phyloP scores from a whole-genome alignment of 2,888 invertebrate species.

The Corythucha ciliata region DNA sequence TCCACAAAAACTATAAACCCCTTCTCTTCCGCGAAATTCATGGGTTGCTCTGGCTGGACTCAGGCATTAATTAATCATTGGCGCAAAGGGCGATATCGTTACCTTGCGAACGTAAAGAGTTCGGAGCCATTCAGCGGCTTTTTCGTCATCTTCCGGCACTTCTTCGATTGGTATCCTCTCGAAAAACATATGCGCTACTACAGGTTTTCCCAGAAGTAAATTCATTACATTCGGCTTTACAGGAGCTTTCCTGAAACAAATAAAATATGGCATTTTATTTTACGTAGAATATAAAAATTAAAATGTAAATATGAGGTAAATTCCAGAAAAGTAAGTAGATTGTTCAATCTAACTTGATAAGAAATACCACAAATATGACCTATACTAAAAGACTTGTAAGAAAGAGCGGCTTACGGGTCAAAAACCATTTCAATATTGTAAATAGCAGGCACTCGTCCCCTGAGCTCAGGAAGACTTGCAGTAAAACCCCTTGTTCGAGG shows the following conservation, averaged over 20 bases:
- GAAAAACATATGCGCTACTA: slow-evolving; percentile 66
- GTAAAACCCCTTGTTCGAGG: slow-evolving; percentile 94
- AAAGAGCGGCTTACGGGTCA: slow-evolving; percentile 34
- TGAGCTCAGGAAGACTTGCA: slow-evolving; percentile 70
- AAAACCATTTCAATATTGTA: slow-evolving; percentile 67
- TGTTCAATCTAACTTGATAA: no score
- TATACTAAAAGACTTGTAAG: no score
- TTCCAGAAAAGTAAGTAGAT: no score
- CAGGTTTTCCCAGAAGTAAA: slow-evolving; percentile 60
- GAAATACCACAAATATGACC: no score
- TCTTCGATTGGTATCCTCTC: slow-evolving; percentile 70
- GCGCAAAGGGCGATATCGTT: no score
- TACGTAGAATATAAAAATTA: not conserved
- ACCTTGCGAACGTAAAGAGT: slow-evolving; percentile 75
- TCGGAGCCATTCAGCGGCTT: slow-evolving; percentile 71
- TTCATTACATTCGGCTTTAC: slow-evolving; percentile 68
- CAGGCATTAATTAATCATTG: not conserved
- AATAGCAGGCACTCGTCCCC: slow-evolving; percentile 69
- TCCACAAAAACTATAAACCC: no score
- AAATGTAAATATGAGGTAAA: not conserved
- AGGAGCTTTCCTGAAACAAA: slow-evolving; percentile 38
- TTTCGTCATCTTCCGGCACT: slow-evolving; percentile 66
- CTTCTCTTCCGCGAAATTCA: no score
- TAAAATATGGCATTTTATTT: slow-evolving; percentile 26
- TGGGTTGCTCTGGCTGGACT: no score